These are phyloP conservation scores for Chondrilla cf. caribensis DNA, from an alignment of 37 sponge, comb jelly and placozoan species.

Conservation along the genomic window DNA sequence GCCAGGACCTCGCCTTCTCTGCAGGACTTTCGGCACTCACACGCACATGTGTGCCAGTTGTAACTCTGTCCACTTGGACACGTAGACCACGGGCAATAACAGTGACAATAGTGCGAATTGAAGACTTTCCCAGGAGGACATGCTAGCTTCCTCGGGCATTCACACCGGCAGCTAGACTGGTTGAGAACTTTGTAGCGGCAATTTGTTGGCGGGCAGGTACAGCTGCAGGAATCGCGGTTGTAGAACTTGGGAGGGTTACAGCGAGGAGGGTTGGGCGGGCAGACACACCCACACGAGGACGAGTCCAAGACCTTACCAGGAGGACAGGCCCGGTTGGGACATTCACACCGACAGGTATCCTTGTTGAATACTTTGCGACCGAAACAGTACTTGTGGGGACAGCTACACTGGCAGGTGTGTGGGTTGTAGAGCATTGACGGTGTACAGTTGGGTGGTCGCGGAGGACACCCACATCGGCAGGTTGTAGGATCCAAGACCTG, in stretches of 20 bases:
- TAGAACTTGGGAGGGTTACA: not conserved
- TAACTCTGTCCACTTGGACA: too few species aligned
- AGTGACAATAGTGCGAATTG: not conserved
- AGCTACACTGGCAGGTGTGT: not conserved
- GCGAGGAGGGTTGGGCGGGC: not conserved
- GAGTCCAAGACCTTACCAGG: not conserved
- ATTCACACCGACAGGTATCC: constrained; percentile 38
- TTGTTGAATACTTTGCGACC: constrained; percentile 11
- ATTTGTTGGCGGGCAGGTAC: not conserved
- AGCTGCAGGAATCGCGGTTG: not conserved
- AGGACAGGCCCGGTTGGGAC: not conserved
- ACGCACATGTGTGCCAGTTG: too few species aligned
- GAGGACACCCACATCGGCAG: not conserved
- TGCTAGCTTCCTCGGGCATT: not conserved
- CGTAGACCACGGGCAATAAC: not conserved
- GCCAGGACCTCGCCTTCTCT: too few species aligned
- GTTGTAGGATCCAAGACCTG: not conserved
- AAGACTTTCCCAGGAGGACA: not conserved
- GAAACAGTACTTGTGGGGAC: not conserved
- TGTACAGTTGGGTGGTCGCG: not conserved
- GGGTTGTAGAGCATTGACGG: not conserved
- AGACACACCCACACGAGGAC: not conserved
- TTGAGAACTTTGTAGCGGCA: not conserved
- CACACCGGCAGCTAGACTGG: not conserved
- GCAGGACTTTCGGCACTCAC: too few species aligned